These are phyloP conservation scores for Athripsodes cinereus DNA, from an alignment of 2,888 invertebrate genomes.

Conservation along the genomic window DNA sequence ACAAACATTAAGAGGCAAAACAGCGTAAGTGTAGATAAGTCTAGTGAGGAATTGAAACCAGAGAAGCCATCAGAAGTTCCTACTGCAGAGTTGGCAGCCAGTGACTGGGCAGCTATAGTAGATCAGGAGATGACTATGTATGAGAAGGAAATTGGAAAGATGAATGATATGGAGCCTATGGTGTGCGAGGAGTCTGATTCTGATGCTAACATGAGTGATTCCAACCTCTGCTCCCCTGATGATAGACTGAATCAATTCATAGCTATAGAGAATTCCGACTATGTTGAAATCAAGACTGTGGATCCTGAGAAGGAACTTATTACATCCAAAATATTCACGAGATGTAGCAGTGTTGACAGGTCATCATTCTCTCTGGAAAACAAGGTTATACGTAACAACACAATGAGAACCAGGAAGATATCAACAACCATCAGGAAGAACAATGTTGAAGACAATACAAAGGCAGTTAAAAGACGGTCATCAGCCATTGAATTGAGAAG, in stretches of 20 bases:
- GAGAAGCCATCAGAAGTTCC: constrained; percentile 36
- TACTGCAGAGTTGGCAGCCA: constrained; percentile 31
- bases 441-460: constrained; percentile 9
- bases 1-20: constrained; percentile 11
- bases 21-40: constrained; percentile 7
- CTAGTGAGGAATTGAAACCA: constrained; percentile 30
- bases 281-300: constrained; percentile 39
- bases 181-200: constrained; percentile 43
- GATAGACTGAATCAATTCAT: constrained; percentile 47
- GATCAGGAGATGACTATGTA: constrained; percentile 49
- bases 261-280: constrained; percentile 41
- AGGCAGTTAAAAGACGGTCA: constrained; percentile 18
- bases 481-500: constrained; percentile 22
- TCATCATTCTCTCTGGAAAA: constrained; percentile 6
- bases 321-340: constrained; percentile 16
- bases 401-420: constrained; percentile 6
- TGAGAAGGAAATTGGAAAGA: constrained; percentile 37
- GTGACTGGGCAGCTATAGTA: constrained; percentile 33
- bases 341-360: constrained; percentile 16
- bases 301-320: constrained; percentile 31
- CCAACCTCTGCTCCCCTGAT: constrained; percentile 34
- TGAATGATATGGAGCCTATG: constrained; percentile 34
- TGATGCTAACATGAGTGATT: constrained; percentile 30
- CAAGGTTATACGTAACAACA: constrained; percentile 5
- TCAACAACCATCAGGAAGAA: constrained; percentile 12